Evolutionary conservation across 2,113 vertebrate species (phyloP), one percentile per base, ranked within the genome.

Genomic region (Sylvia atricapilla): DNA sequence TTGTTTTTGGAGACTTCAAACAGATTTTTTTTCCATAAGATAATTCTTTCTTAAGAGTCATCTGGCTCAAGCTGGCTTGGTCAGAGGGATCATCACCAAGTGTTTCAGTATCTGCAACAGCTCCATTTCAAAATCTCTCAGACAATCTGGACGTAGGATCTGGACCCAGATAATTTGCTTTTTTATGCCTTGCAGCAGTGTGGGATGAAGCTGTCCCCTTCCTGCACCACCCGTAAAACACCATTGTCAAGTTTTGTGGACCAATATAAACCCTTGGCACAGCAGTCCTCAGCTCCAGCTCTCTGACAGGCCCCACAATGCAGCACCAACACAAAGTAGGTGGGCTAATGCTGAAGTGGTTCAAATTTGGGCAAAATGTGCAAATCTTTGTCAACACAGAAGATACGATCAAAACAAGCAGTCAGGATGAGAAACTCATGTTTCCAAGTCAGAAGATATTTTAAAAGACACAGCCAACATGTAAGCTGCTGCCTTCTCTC

Each of bases 361-460:
- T 69, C 58, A 44, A 14, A 56, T 22, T 69, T 49, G 46, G 63
- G 67, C 35, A 85, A 93, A 79, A 1, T 64, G 67, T 83, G 75
- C 58, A 79, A 84, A 80, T 47, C 68, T 70, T 69, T 88, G 47
- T 69, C 88, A 95, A 53, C 7, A 15, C 39, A 21, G 35, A 86
- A 92, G 68, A 87, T 13, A 9, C 0, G 3, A 94, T 75, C 69
- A 84, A 89, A 96, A 96, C 87, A 94, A 91, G 81, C 44, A 79
- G 55, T 39, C 22, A 59, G 46, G 55, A 67, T 70, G 79, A 83
- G 86, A 77, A 95, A 75, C 27, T 75, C 86, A 43, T 59, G 49
- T 55, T 87, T 89, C 63, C 89, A 60, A 81, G 69, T 96, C 87
- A 91, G 95, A 87, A 75, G 74, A 87, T 72, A 64, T 95, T 96